A percentile compares a stretch with the other conserved stretches of the same genome.
Conservation (phyloP, 2,888 invertebrate genomes). For the Chrysopilus asiliformis region DNA sequence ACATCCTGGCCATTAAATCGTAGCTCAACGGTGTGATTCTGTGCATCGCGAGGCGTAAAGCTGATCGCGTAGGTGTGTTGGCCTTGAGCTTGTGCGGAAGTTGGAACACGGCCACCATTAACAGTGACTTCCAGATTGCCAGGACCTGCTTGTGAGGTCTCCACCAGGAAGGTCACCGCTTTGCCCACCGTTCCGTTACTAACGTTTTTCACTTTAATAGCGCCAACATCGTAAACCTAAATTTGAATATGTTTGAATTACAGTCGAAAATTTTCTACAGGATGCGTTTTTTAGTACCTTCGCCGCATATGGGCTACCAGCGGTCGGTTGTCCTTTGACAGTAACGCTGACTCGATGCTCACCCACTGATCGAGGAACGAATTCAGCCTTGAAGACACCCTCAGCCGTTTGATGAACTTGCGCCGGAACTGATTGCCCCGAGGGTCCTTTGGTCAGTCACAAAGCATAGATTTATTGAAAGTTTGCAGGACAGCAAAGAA, state of each 20-base stretch:
- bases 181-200: constrained; percentile 78
- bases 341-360: constrained; percentile 83
- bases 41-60: constrained; percentile 85
- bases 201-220: constrained; percentile 87
- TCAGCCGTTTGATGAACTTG: constrained; percentile 74
- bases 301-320: constrained; percentile 86
- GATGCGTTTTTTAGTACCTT: constrained; percentile 57
- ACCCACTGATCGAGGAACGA: constrained; percentile 80
- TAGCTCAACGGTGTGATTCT: constrained; percentile 85
- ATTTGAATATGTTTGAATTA: too few relatives aligned
- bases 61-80: constrained; percentile 94
- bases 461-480: too few relatives aligned
- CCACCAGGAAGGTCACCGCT: constrained; percentile 86
- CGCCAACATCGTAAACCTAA: constrained; percentile 83
- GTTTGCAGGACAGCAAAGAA: too few relatives aligned
- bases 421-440: constrained; percentile 79
- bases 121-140: constrained; percentile 98
- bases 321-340: constrained; percentile 67
- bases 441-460: too few relatives aligned
- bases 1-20: constrained; percentile 94
- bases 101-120: constrained; percentile 92
- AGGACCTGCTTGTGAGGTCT: constrained; percentile 95
- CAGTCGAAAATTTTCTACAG: too few relatives aligned
- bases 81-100: constrained; percentile 91
- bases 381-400: constrained; percentile 77